A percentile compares a stretch with the other conserved stretches of the same genome.
Conservation (phyloP, 2,113 vertebrate species). For the Neotragus pygmaeus region DNA sequence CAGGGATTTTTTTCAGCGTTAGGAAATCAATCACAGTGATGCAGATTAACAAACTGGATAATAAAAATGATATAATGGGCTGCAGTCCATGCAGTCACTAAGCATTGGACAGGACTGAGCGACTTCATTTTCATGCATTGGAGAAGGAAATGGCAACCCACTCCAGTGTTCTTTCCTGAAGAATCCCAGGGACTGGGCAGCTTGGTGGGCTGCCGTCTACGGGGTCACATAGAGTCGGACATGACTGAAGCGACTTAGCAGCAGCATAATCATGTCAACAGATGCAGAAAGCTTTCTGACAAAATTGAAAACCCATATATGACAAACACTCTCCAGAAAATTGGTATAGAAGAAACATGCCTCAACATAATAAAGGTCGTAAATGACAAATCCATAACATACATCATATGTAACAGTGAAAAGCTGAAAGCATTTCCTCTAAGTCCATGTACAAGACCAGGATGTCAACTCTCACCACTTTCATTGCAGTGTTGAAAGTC, state of each 20-base stretch:
- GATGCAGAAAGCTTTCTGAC: not conserved
- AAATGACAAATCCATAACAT: not conserved
- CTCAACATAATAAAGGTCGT: not conserved
- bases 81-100: no score
- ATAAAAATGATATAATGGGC: not conserved
- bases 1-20: not conserved
- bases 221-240: not conserved
- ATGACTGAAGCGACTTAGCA: rapidly evolving
- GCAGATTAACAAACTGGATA: not conserved
- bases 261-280: not conserved
- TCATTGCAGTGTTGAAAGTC: not conserved
- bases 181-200: rapidly evolving
- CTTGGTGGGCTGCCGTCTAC: rapidly evolving
- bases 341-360: not conserved
- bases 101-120: no score
- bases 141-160: no score
- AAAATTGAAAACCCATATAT: not conserved
- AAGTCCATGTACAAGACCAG: not conserved
- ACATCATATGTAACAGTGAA: not conserved
- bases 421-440: not conserved
- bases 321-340: not conserved
- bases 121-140: no score
- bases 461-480: not conserved
- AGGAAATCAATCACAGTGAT: not conserved
- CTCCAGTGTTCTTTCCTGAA: not conserved